Conservation (phyloP, 2,113 vertebrate genomes). For the Reinhardtius hippoglossoides region DNA sequence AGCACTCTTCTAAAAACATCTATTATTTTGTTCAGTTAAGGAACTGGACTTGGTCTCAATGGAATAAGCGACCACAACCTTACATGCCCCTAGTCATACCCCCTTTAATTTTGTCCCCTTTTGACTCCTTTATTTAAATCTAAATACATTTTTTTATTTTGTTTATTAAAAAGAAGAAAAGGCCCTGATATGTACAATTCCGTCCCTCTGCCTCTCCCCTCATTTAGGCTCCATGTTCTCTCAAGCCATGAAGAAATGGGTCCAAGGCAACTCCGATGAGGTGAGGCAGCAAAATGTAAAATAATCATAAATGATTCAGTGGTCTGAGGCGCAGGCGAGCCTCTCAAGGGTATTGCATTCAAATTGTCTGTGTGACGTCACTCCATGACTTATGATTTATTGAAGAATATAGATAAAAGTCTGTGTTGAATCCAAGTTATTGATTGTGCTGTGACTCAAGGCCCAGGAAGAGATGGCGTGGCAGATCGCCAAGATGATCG, state of each 20-base stretch:
- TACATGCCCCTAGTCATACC: too few species aligned
- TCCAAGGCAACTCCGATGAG: constrained; percentile 78
- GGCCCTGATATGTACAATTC: too few species aligned
- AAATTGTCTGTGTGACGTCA: background rate
- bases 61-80: too few species aligned
- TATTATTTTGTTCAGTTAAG: too few species aligned
- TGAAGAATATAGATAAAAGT: background rate
- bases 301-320: constrained; percentile 21
- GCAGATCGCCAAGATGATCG: constrained; percentile 99
- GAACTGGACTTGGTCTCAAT: too few species aligned
- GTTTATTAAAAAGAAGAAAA: too few species aligned
- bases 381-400: constrained; percentile 9
- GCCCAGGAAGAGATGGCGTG: constrained; percentile 99
- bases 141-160: too few species aligned
- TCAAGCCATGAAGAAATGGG: constrained; percentile 82
- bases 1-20: too few species aligned
- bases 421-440: background rate
- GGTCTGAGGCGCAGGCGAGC: background rate
- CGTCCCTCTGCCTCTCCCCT: background rate
- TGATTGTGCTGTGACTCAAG: constrained; percentile 70
- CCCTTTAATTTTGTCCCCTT: too few species aligned
- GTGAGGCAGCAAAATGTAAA: constrained; percentile 49
- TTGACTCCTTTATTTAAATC: too few species aligned
- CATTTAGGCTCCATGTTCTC: constrained; percentile 78
- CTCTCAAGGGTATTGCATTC: constrained; percentile 2